Evolutionary conservation across 2,113 vertebrate species (phyloP).

Genomic region (Melanerpes formicivorus): DNA sequence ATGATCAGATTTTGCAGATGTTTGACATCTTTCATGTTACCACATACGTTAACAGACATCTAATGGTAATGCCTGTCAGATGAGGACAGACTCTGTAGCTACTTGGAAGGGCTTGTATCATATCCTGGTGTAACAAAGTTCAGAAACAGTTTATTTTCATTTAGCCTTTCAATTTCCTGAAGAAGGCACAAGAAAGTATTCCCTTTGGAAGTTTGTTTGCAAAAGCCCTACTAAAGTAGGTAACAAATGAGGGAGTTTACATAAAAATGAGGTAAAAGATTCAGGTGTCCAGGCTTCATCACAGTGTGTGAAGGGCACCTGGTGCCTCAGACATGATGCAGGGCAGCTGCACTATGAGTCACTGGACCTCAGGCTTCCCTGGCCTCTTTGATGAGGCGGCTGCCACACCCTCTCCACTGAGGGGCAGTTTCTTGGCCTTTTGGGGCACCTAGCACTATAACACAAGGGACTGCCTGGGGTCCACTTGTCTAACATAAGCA

Average conservation of each 20-base stretch:
- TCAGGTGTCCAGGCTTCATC: not conserved
- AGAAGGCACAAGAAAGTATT: not conserved
- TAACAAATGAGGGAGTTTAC: not conserved
- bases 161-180: not conserved
- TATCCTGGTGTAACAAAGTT: not conserved
- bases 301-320: fast-evolving
- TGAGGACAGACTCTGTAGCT: not conserved
- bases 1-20: slow-evolving; percentile 25
- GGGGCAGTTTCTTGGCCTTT: not conserved
- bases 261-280: not conserved
- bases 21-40: not conserved
- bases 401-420: not conserved
- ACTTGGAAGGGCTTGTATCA: not conserved
- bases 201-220: not conserved
- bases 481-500: not conserved
- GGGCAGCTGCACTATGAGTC: not conserved
- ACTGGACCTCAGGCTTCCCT: not conserved
- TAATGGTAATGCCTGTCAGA: not conserved
- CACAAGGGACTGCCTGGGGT: not conserved
- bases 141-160: not conserved
- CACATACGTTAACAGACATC: not conserved
- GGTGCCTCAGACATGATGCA: not conserved
- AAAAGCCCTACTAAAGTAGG: not conserved
- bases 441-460: fast-evolving
- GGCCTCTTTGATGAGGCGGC: not conserved